Evolutionary conservation across 2,888 invertebrate genomes (phyloP), one percentile per base, ranked within the genome.

Genomic region (Rhagium mordax): DNA sequence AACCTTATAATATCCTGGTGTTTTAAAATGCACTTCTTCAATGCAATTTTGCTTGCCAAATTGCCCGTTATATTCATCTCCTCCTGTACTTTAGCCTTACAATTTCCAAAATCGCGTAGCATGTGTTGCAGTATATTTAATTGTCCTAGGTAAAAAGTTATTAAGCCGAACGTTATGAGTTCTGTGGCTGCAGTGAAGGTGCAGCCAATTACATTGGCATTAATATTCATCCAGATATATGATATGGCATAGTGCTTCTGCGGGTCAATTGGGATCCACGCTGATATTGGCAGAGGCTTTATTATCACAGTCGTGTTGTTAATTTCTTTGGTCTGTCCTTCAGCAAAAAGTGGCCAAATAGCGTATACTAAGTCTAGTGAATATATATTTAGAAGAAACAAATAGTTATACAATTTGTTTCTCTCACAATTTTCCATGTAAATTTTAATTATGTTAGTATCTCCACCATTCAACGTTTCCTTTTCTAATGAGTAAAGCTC

Each of bases 1-100:
- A n/a, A 29, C 59, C 41, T 16, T 60, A 60, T 60, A 41, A 60
- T 60, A 60, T 20, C 16, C n/a, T 41, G 18, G 10, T 60, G 60
- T 41, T 60, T 47, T n/a, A 10, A 6, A 6, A 60, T 60, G n/a
- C 60, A 60, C 13, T 60, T 33, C 0, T 7, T 8, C 10, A 60
- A 21, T 20, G 7, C 33, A 20, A 41, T 8, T 6, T 60, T 18
- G 6, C 47, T 60, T 1, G 60, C 20, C 18, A 4, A 4, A 0
- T 60, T 41, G 2, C 13, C 5, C 2, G 1, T 33, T 7, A 60
- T 0, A 41, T 60, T 60, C 20, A 47, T 18, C 6, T 6, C 5
- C 2, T 20, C 18, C 41, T 47, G 33, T 7, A 60, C 3, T 0
- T n/a, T 2, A n/a, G 16, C n/a, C 8, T 2, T 47, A 13, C 21